Base-by-base conservation (phyloP, 2,888 invertebrate species). In the Margaritifera margaritifera region DNA sequence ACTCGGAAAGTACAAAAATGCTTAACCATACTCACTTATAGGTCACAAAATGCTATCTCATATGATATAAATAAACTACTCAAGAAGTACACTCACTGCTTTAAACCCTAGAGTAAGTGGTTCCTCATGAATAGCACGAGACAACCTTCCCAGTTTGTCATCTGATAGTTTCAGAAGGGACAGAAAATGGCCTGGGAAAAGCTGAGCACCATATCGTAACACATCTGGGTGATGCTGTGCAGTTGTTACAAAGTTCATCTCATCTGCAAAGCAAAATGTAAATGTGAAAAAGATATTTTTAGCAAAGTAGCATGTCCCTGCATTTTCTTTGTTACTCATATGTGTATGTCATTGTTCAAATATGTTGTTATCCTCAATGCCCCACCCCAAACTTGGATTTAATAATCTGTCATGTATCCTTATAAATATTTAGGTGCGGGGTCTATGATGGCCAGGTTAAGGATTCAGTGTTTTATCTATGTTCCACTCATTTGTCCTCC, bases 71-170 rank as follows among this genome's bases (percentile, higher is more conserved):
- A n/a, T n/a, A n/a, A n/a, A n/a, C n/a, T n/a, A n/a, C n/a, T n/a
- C n/a, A 19, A 53, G 15, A 20, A 19, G 51, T 52, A 19, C 61
- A 72, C 77, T 74, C 62, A 84, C 86, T 58, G 72, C 66, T 75
- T 78, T 80, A 57, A 83, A 86, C 20, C 81, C 84, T 68, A 85
- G 82, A 50, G 79, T 71, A 74, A 85, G 85, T 3, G 85, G 86
- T 20, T 77, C 71, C 11, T 81, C 63, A 1, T 68, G 59, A 22
- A 84, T 62, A 61, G 80, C 77, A 25, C 59, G 66, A 11, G 78
- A 65, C 51, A 85, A 73, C 1, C 56, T 53, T n/a, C 58, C 27
- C 11, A 77, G 64, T 22, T 77, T 56, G 2, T 66, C 58, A 22
- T 66, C 54, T 6, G 50, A 20, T 18, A 75, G 58, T 19, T 67